Percentiles rank a stretch among this genome's conserved stretches.
These are phyloP conservation scores for Nyctereutes procyonoides DNA, from an alignment of 2,113 vertebrate genomes.

Conservation along the genomic window DNA sequence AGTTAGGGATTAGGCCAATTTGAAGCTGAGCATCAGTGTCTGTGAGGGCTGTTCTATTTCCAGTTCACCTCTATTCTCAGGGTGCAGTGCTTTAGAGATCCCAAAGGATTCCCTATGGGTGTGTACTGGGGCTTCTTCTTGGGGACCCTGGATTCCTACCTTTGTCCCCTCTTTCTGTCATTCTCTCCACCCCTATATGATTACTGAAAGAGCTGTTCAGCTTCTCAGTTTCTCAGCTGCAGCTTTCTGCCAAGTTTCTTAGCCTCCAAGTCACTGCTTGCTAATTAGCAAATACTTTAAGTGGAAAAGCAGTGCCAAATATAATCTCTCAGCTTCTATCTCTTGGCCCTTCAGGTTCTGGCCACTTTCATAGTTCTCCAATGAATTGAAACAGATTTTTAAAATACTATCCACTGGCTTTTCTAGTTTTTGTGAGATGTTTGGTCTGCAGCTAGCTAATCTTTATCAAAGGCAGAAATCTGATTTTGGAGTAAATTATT, in stretches of 20 bases:
- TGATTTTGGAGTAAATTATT: background rate
- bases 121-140: background rate
- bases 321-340: slow-evolving; percentile 10
- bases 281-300: slow-evolving; percentile 53
- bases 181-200: background rate
- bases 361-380: slow-evolving; percentile 37
- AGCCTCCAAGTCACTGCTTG: background rate
- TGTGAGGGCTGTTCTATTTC: background rate
- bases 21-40: background rate
- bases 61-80: background rate
- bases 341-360: background rate
- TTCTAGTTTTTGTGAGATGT: slow-evolving; percentile 36
- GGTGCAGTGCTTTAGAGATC: background rate
- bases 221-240: slow-evolving; percentile 34
- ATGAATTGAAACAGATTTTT: slow-evolving; percentile 15
- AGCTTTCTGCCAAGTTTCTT: slow-evolving; percentile 8
- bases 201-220: background rate
- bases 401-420: slow-evolving; percentile 14
- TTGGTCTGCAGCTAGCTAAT: background rate
- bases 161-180: background rate
- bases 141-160: background rate
- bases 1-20: background rate
- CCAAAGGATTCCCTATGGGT: background rate
- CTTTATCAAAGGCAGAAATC: background rate
- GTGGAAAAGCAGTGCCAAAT: background rate